Evolutionary conservation across 2,888 invertebrate genomes (phyloP).

Genomic region (Fragum sueziense): DNA sequence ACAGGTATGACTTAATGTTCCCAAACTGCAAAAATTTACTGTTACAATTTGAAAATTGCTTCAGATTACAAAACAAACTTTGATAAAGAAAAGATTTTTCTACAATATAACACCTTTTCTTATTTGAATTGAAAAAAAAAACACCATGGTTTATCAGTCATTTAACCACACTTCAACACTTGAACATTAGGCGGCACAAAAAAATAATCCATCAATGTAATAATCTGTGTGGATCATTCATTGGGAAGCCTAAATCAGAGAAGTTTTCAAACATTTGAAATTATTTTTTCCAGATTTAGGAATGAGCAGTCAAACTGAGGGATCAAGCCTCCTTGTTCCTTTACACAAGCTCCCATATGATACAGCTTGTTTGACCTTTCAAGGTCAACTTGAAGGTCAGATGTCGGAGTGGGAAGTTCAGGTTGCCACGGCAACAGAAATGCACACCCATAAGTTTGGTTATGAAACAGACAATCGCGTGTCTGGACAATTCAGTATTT

Average conservation of each 20-base stretch:
- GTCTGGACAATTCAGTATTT: neutral
- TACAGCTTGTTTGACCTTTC: neutral
- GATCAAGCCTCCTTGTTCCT: neutral
- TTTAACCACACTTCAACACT: neutral
- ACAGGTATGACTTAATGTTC: neutral
- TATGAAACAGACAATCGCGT: neutral
- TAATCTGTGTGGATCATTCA: too few species aligned
- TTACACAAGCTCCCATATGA: neutral
- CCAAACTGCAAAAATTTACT: neutral
- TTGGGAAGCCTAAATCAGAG: too few species aligned
- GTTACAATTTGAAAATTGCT: neutral
- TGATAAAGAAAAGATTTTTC: neutral
- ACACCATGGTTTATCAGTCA: neutral
- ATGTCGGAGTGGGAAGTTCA: neutral
- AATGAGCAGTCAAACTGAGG: neutral
- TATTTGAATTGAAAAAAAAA: neutral
- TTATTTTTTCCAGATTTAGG: neutral
- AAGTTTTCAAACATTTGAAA: neutral
- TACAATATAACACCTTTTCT: neutral
- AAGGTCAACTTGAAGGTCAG: neutral
- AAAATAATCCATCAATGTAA: too few species aligned
- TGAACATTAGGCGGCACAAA: neutral
- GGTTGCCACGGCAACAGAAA: neutral
- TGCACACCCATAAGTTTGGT: neutral
- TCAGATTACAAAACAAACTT: neutral